Base-by-base conservation (phyloP, 2,797 vertebrate species). In the Ibycter americanus region DNA sequence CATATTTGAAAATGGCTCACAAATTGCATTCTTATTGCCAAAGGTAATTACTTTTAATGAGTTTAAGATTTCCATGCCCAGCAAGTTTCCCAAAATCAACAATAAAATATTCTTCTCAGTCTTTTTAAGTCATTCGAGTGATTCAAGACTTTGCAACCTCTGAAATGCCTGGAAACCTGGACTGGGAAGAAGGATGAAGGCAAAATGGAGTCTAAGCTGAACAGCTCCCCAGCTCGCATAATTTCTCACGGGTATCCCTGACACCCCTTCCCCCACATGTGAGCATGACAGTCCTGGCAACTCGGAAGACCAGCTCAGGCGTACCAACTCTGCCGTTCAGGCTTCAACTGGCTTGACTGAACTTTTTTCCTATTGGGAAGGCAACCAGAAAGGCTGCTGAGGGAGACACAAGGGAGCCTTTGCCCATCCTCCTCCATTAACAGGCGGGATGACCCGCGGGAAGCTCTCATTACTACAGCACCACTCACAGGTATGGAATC, bases 331-430 rank as follows among this genome's bases (percentile, higher is more conserved):
- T 84, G 51, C 72, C 61, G 26, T 47, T 72, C 79, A 91, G 88
- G 46, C 82, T 87, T 70, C 73, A 87, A 6, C 66, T 80, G 76
- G 66, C 83, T 80, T n/a, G 29, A 58, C 9, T 66, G 62, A 89
- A 78, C 27, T 9, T 87, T 67, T 32, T 72, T 94, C 54, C 81
- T 92, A 46, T 8, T 86, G 85, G 72, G 61, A 93, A 74, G 44
- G 66, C 84, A 93, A 82, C 93, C 77, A 95, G 68, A 96, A 93
- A 65, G 63, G 70, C 72, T 84, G 87, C 34, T 14, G 34, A 62
- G 46, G 34, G 62, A 54, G 49, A 59, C 7, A 52, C 23, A 49
- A 25, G 34, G 34, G 40, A 1, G 22, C 32, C 6, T 54, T 78
- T 93, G 84, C 83, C 55, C 68, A 54, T 6, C 8, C 76, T 51